phyloP scores from a whole-genome alignment of 2,113 vertebrate genomes.

The Camelus bactrianus region DNA sequence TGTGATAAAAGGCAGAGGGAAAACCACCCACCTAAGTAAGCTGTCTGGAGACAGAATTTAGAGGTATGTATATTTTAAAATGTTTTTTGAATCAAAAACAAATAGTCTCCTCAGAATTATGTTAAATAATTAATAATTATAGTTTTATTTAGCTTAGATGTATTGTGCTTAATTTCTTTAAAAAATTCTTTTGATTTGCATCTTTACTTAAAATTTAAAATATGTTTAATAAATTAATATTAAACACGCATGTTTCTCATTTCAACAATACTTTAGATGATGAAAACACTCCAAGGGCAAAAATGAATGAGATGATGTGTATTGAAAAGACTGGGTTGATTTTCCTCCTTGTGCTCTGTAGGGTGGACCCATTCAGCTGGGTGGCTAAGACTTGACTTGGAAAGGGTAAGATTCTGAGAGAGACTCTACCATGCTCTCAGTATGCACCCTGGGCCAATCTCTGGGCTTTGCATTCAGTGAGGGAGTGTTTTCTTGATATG shows the following conservation, averaged over 20 bases:
- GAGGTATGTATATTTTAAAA: neutral
- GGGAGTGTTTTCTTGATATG: neutral
- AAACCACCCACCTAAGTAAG: neutral
- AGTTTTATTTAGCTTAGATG: neutral
- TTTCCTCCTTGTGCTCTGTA: neutral
- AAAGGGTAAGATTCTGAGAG: neutral
- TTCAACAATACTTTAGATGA: neutral
- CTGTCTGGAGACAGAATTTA: neutral
- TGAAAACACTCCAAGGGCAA: neutral
- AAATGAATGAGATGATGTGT: neutral
- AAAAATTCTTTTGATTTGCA: neutral
- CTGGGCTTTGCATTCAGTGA: neutral
- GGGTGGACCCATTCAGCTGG: rapidly evolving
- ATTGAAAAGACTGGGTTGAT: neutral
- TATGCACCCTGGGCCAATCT: neutral
- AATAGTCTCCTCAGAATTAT: neutral
- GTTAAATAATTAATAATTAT: neutral
- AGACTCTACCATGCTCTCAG: neutral
- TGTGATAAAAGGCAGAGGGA: slow-evolving; percentile 28
- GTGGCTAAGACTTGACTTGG: neutral
- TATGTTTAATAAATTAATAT: neutral
- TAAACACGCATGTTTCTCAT: neutral
- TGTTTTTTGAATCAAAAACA: neutral
- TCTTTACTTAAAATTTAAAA: neutral
- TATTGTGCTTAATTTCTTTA: neutral